Conservation (phyloP, 2,113 vertebrate species). For the Stigmatopora argus region DNA sequence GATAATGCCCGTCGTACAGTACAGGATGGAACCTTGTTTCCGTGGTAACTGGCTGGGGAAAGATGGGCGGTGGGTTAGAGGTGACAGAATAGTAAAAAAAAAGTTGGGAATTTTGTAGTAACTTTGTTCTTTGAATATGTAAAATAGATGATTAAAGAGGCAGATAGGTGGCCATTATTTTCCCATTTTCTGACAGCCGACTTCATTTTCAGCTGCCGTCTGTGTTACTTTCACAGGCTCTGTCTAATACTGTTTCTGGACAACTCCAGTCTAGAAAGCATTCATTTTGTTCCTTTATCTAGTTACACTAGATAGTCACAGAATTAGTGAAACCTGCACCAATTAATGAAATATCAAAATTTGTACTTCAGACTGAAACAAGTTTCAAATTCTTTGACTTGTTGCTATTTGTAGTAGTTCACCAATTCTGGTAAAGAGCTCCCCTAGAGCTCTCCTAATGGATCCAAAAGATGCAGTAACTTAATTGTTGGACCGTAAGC, state of each 20-base stretch:
- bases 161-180: slow-evolving; percentile 4
- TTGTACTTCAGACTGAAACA: background rate
- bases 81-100: background rate
- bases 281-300: background rate
- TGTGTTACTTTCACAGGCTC: slow-evolving; percentile 4
- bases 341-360: background rate
- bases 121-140: background rate
- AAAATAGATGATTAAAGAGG: background rate
- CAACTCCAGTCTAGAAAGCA: background rate
- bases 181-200: slow-evolving; percentile 1
- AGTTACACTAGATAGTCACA: background rate
- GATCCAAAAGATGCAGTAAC: no score
- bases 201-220: background rate
- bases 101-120: background rate
- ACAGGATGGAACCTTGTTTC: slow-evolving; percentile 93
- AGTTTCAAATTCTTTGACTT: background rate
- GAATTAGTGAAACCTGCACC: background rate
- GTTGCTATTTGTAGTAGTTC: background rate
- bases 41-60: slow-evolving; percentile 84
- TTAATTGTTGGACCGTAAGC: no score
- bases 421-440: no score
- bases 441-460: no score
- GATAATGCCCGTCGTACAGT: slow-evolving; percentile 96
- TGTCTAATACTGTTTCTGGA: background rate
- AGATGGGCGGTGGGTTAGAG: background rate